Evolutionary conservation across 2,888 invertebrate genomes (phyloP), one percentile per base, ranked within the genome.

Genomic region (Eueremaeus valkanovi): DNA sequence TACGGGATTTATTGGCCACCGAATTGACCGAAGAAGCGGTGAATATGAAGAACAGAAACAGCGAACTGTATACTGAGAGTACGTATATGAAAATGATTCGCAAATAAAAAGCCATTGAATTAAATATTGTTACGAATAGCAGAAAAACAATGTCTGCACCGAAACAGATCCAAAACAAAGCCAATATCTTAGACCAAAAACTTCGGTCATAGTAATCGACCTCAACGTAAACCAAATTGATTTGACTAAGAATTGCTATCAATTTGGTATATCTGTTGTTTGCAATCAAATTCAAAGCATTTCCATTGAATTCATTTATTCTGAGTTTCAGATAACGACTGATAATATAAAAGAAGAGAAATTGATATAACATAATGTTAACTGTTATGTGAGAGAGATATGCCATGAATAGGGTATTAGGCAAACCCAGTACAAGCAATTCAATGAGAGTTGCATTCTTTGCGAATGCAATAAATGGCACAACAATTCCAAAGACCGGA

Each of bases 11-110:
- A 5, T 61, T 61, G 31, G 61, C 31, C 61, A n/a, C 8, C 13
- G 33, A 61, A 33, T 61, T 61, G n/a, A 61, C 61, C 8, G 61
- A 61, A 31, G 61, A 58, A 16, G 27, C 33, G n/a, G 31, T 33
- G n/a, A 61, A 33, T 33, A 61, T 61, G n/a, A 58, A 3, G 11
- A 9, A 29, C n/a, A 31, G 6, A 61, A 61, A 61, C 5, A 49
- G 6, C 5, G 49, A 5, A n/a, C 6, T 49, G 21, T 9, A 49
- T 49, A 49, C 16, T n/a, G 16, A 11, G 49, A n/a, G 3, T 3
- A 49, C 9, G 21, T 49, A 49, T n/a, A n/a, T 49, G 16, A 11
- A 49, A 5, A 49, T 49, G 3, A 49, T 49, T 9, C 5, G 16
- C 49, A n/a, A 49, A n/a, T n/a, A 16, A n/a, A 49, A 11, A 49